A percentile compares a stretch with the other conserved stretches of the same genome.
Conservation (phyloP, 2,888 invertebrate genomes). For the Blastobasis lacticolella region DNA sequence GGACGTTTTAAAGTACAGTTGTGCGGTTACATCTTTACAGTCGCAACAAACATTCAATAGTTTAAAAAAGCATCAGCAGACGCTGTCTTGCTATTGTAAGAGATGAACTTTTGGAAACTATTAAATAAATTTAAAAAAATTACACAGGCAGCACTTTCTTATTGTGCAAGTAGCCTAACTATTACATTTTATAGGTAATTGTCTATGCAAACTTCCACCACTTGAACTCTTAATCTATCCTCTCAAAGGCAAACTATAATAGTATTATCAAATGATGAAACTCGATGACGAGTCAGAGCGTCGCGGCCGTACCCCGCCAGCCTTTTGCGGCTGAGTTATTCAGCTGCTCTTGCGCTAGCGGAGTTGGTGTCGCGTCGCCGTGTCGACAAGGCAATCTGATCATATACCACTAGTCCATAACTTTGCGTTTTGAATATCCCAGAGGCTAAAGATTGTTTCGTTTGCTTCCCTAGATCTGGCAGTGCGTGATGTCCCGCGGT, state of each 20-base stretch:
- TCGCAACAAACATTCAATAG: no score
- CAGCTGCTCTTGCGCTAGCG: conserved; percentile 25
- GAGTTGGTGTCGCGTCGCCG: conserved; percentile 19
- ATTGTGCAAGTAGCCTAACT: no score
- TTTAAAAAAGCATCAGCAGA: no score
- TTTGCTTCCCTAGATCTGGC: conserved; percentile 82
- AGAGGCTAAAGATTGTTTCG: neutral
- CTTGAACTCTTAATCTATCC: no score
- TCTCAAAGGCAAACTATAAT: neutral
- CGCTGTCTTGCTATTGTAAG: no score
- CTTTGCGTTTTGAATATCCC: neutral
- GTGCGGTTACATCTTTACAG: no score
- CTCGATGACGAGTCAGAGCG: conserved; percentile 72
- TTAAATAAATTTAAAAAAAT: no score
- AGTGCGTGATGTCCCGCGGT: conserved; percentile 93
- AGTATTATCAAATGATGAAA: conserved; percentile 49
- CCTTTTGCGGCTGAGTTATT: conserved; percentile 45
- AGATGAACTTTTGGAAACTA: no score
- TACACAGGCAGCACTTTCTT: no score
- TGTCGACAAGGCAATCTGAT: conserved; percentile 67
- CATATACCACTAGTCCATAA: neutral
- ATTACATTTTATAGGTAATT: no score
- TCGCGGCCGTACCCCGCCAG: conserved; percentile 19
- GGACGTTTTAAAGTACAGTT: no score
- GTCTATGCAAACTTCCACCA: no score